Evolutionary conservation across 64 coral and sea anemone species (phyloP).

Genomic region (Dendronephthya gigantea): DNA sequence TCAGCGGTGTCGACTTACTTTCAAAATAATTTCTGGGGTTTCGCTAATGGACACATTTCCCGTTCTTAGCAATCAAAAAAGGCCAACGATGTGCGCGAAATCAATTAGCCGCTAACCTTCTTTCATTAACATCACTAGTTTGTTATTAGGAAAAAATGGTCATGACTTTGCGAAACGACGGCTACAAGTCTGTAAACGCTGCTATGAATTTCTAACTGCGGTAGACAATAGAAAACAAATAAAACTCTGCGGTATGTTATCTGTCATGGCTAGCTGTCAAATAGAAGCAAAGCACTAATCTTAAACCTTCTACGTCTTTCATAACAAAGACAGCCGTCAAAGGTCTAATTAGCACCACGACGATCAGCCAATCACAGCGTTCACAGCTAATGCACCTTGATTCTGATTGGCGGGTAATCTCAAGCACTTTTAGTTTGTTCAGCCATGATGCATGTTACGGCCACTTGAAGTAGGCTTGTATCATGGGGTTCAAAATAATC

Average conservation of each 20-base stretch:
- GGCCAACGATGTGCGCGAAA: neutral
- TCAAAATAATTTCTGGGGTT: slow-evolving; percentile 21
- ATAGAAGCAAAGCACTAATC: neutral
- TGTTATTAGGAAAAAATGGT: neutral
- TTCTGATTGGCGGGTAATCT: slow-evolving; percentile 24
- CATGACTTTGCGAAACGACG: neutral
- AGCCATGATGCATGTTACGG: slow-evolving; percentile 6
- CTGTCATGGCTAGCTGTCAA: slow-evolving; percentile 23
- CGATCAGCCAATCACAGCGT: slow-evolving; percentile 5
- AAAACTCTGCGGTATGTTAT: slow-evolving; percentile 18
- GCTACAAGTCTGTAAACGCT: neutral
- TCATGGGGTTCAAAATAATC: slow-evolving; percentile 21
- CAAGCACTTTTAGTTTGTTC: slow-evolving; percentile 10
- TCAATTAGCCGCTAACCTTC: slow-evolving; percentile 21
- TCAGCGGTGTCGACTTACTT: slow-evolving; percentile 23
- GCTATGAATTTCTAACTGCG: slow-evolving; percentile 22
- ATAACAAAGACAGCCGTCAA: slow-evolving; percentile 22
- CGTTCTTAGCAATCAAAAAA: slow-evolving; percentile 1
- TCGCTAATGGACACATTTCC: slow-evolving; percentile 16
- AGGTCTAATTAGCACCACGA: slow-evolving; percentile 15
- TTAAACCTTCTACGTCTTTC: neutral
- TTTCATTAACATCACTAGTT: slow-evolving; percentile 15
- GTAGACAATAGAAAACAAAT: slow-evolving; percentile 21
- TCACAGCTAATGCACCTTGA: neutral
- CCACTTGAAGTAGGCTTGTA: slow-evolving; percentile 19